phyloP scores from a whole-genome alignment of 2,797 vertebrate species.

The Triplophysa bombifrons region DNA sequence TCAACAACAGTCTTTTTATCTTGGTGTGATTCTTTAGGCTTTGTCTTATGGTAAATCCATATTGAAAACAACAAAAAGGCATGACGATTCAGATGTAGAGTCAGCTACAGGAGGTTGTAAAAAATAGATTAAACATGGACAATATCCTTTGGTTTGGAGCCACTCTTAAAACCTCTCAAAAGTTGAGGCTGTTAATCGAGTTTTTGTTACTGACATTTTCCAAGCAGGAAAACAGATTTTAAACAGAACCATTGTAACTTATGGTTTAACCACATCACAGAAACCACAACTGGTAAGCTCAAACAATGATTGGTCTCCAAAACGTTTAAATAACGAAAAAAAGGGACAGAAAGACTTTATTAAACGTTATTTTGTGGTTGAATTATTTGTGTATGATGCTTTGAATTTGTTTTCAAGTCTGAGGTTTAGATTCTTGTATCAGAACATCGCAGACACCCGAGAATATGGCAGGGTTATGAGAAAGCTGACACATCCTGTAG shows the following conservation, averaged over 20 bases:
- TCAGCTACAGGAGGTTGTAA: not conserved
- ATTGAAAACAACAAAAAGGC: constrained; percentile 1
- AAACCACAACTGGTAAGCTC: constrained; percentile 13
- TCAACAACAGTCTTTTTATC: not conserved
- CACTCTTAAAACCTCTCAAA: constrained; percentile 6
- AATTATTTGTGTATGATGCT: not conserved
- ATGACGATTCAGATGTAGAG: not conserved
- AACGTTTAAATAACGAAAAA: not conserved
- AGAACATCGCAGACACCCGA: constrained; percentile 47
- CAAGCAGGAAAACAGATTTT: constrained; percentile 5
- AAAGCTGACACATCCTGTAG: constrained; percentile 52
- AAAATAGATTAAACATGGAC: not conserved
- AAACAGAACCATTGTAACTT: not conserved
- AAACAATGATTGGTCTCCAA: constrained; percentile 4
- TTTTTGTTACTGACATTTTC: constrained; percentile 10
- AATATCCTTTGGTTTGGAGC: constrained; percentile 29
- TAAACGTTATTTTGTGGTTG: constrained; percentile 1
- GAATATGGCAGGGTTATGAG: constrained; percentile 48
- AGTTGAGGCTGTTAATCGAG: not conserved
- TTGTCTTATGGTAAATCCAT: not conserved
- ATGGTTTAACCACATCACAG: constrained; percentile 30
- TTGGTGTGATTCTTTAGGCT: constrained; percentile 6
- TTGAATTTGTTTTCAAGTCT: constrained; percentile 18
- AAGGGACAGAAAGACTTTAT: not conserved
- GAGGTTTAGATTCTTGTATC: constrained; percentile 32